Evolutionary conservation across 2,888 invertebrate genomes (phyloP).

Genomic region (Troilus luridus): DNA sequence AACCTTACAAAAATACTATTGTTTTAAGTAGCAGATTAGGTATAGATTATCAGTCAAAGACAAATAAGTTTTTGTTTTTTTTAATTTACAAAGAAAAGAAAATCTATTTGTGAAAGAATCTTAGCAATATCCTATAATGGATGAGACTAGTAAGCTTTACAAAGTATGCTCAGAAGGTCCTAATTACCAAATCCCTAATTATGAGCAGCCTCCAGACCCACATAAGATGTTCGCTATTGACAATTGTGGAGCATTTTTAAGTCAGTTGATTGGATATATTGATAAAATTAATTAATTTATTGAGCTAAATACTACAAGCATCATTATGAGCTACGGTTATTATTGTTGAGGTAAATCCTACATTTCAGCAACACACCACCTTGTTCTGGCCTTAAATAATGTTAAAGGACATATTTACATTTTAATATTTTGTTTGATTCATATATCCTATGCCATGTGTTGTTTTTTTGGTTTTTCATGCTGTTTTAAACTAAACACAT

Average conservation of each 20-base stretch:
- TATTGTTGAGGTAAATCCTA: no score
- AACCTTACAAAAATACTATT: not conserved
- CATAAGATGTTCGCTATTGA: not conserved
- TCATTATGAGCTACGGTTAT: not conserved
- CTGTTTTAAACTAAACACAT: no score
- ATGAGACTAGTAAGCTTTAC: not conserved
- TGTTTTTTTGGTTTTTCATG: no score
- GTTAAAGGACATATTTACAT: no score
- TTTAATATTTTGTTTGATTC: no score
- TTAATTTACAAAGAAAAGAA: not conserved
- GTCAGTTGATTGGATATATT: not conserved
- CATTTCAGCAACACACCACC: no score
- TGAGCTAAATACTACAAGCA: not conserved
- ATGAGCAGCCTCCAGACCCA: not conserved
- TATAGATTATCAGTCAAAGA: not conserved
- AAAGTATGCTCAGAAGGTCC: not conserved
- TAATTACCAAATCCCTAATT: not conserved
- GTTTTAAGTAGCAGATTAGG: not conserved
- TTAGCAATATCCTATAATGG: not conserved
- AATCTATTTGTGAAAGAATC: not conserved
- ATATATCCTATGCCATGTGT: no score
- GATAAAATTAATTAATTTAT: not conserved
- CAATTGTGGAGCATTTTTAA: not conserved
- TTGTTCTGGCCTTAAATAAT: no score
- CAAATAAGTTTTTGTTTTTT: not conserved